A percentile compares a stretch with the other conserved stretches of the same genome.
Conservation (phyloP, 2,888 invertebrate genomes). For the Drosophila affinis region DNA sequence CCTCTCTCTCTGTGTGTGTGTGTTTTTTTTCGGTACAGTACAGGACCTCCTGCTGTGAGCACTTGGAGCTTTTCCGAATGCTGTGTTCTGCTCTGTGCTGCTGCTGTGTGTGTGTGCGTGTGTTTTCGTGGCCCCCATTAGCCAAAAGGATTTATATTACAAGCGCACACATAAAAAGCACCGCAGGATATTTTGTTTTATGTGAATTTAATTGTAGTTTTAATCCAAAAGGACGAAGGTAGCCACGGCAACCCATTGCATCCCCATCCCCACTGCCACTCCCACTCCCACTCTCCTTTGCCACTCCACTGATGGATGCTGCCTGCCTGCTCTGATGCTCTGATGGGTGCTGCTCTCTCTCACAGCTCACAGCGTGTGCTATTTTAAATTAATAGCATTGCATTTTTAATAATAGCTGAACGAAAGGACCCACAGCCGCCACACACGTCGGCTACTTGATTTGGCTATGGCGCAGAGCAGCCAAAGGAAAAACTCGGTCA, state of each 20-base stretch:
- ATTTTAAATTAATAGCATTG: constrained; percentile 55
- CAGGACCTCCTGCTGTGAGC: constrained; percentile 66
- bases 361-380: constrained; percentile 23
- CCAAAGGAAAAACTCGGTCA: constrained; percentile 51
- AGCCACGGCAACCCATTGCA: constrained; percentile 29
- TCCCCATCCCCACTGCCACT: neutral
- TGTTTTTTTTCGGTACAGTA: constrained; percentile 18
- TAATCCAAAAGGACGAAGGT: constrained; percentile 58
- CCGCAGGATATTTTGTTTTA: constrained; percentile 80
- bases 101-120: constrained; percentile 8
- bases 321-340: neutral
- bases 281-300: neutral
- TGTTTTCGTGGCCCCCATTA: constrained; percentile 61
- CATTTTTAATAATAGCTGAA: constrained; percentile 53
- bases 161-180: constrained; percentile 68
- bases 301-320: neutral
- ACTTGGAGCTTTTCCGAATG: constrained; percentile 62
- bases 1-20: constrained; percentile 4
- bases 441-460: constrained; percentile 1
- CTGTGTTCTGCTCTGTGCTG: constrained; percentile 33
- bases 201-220: constrained; percentile 81
- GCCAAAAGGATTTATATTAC: constrained; percentile 77
- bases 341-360: neutral
- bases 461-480: constrained; percentile 20
- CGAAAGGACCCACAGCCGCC: neutral